phyloP scores from a whole-genome alignment of 2,113 vertebrate species.

The Pelodiscus sinensis region DNA sequence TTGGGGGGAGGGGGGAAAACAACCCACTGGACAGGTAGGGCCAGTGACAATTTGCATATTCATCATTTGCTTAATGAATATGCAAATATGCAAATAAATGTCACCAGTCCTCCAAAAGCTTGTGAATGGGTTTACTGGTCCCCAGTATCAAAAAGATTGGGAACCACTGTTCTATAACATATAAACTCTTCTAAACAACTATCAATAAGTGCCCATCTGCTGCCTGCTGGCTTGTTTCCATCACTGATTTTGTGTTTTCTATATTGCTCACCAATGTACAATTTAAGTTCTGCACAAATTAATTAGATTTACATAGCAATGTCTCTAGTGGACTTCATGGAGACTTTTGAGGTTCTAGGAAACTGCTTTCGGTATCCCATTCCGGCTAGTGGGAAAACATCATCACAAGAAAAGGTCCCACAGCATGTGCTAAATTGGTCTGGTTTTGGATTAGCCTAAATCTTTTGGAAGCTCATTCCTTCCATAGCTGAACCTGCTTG shows the following conservation, averaged over 20 bases:
- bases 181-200: slow-evolving; percentile 10
- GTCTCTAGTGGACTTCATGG: background rate
- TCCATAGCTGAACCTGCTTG: background rate
- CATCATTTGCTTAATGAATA: no score
- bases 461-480: no score
- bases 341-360: background rate
- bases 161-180: background rate
- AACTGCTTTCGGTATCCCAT: background rate
- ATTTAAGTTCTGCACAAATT: background rate
- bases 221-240: background rate
- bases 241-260: background rate
- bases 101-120: no score
- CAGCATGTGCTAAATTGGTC: no score
- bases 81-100: no score
- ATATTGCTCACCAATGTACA: background rate
- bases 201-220: background rate
- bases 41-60: no score
- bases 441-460: no score
- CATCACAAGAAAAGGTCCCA: background rate
- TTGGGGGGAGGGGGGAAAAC: no score
- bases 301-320: background rate
- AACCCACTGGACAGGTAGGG: no score
- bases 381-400: background rate
- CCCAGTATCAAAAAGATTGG: no score
- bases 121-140: no score